Conservation (phyloP, 2,113 vertebrate genomes). For the Hyla sarda region DNA sequence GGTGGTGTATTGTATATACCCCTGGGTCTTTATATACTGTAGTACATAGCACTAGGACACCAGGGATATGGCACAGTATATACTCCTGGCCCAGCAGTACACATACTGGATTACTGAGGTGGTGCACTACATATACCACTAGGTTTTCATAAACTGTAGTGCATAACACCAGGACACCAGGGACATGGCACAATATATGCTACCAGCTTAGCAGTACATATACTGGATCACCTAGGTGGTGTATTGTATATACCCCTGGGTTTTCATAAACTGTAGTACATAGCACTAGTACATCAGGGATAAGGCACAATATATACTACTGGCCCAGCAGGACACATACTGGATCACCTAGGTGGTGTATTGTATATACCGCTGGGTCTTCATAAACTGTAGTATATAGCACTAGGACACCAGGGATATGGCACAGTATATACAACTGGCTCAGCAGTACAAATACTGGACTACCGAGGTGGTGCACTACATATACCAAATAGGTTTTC, state of each 20-base stretch:
- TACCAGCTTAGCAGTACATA: neutral
- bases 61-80: neutral
- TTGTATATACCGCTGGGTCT: no score
- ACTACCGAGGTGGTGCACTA: no score
- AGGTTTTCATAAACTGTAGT: no score
- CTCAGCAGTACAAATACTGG: neutral
- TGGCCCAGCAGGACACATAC: neutral
- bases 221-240: neutral
- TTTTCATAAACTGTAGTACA: no score
- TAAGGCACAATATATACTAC: neutral
- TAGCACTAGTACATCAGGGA: no score
- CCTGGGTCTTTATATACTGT: neutral
- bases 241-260: neutral
- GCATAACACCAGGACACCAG: no score
- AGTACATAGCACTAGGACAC: neutral
- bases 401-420: no score
- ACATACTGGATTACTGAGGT: neutral
- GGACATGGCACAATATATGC: neutral
- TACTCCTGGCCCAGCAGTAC: neutral
- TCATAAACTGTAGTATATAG: no score
- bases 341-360: no score
- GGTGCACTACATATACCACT: neutral
- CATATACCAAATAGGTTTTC: no score
- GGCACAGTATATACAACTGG: no score
- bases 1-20: no score